Evolutionary conservation across 2,888 invertebrate species (phyloP), one percentile per base, ranked within the genome.

Genomic region (Epirrita christyi): DNA sequence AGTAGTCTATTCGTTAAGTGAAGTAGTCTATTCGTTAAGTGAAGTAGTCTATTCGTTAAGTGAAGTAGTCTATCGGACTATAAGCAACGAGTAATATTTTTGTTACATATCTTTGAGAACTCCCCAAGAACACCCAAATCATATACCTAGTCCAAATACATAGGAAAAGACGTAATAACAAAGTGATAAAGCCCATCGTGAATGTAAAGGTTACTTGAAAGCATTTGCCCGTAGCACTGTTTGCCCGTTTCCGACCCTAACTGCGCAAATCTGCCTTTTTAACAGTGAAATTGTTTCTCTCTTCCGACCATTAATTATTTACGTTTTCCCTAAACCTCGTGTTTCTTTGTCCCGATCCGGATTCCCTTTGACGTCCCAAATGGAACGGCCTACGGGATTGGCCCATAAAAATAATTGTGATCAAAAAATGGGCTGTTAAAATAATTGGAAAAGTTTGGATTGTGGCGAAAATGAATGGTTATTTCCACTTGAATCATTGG

Each of bases 281-380:
- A 55, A 51, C 47, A 40, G 38, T 50, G 29, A 43, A 52, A 60
- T 46, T 43, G 55, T 51, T 55, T 55, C 59, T 43, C 48, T 55
- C 59, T 21, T 21, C 21, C 54, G 52, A 46, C 46, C 48, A 56
- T 66, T 56, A 56, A 62, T 64, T 64, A 66, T 62, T 55, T 29
- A 61, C 61, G 56, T 56, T 43, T 50, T 45, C 48, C 54, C 54
- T 38, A 38, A 60, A 45, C 43, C 61, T 40, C 21, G 60, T 40
- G 21, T 32, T 50, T 50, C 59, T 63, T 58, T 55, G 59, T 59
- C 38, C 59, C 27, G 13, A 7, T 15, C 40, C 47, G 47, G 47
- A 45, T 28, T 47, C 47, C 37, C 52, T 62, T 45, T 57, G 56
- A 56, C 53, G 60, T 47, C 40, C 42, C 8, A 32, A 51, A 50